Base-by-base conservation (phyloP, 2,797 vertebrate genomes). In the Ambastaia sidthimunki region DNA sequence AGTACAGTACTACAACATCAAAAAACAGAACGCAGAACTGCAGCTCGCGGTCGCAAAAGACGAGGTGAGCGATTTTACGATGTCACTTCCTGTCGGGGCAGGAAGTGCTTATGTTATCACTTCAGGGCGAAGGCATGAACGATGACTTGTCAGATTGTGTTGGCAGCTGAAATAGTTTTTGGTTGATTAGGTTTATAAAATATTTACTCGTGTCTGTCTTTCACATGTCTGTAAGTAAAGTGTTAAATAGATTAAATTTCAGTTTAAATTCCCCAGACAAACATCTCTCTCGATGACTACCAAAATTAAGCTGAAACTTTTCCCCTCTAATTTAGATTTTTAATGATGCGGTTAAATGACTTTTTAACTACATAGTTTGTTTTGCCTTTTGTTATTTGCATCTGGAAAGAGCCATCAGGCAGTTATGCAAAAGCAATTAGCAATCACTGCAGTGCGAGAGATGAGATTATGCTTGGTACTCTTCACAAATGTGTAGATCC, bases 1-100 rank as follows among this genome's bases (percentile, higher is more conserved):
- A 92, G 96, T 99, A 2, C 98, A 99, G 0, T 99, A 99, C 92
- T 99, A 99, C 91, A 99, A 99, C 88, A 98, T 98, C 87, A 99
- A 99, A 93, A 97, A 98, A 28, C 98, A 99, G 84, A 96, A 90
- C 34, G 98, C 98, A 0, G 98, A 99, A 93, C 93, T 96, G 84
- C 98, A 99, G 65, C 91, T 99, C 71, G 92, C 92, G 18, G 93
- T 97, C 6, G 98, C 97, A 84, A 99, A 98, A 91, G 97, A 99
- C 0, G 97, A 99, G 97, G 97, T 99, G 69, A 70, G 74, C 19
- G n/a, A n/a, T 48, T 28, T 52, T 57, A 62, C 9, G 10, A 41
- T 50, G 4, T 18, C 4, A 28, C 48, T 57, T 71, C 19, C 25
- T 69, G 13, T 19, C 16, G 19, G n/a, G 4, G 0, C 28, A 57